Percentiles rank a stretch among this genome's conserved stretches.
Conservation (phyloP, 1,140 invertebrate genomes). For the Bombus vancouverensis region DNA sequence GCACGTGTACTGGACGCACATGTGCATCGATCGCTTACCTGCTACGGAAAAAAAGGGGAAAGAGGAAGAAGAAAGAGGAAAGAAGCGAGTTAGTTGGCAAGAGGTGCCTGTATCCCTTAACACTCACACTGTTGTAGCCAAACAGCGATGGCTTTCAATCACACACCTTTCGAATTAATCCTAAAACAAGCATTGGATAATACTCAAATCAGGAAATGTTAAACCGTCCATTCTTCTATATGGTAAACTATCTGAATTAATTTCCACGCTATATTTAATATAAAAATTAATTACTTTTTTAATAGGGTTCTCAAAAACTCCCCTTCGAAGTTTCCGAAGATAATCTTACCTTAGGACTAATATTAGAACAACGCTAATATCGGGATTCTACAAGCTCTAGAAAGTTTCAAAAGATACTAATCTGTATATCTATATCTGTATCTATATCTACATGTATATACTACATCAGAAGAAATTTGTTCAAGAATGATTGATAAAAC, state of each 20-base stretch:
- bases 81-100: conserved; percentile 40
- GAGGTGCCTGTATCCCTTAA: conserved; percentile 5
- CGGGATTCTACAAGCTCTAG: background rate
- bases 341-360: background rate
- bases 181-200: background rate
- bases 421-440: background rate
- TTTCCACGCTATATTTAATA: background rate
- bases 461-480: background rate
- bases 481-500: background rate
- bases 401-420: background rate
- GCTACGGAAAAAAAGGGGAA: conserved; percentile 20
- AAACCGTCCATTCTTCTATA: background rate
- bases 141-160: background rate
- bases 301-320: background rate
- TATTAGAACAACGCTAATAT: background rate
- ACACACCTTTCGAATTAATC: background rate
- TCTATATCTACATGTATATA: background rate
- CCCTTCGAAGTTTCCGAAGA: background rate
- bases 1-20: conserved; percentile 27
- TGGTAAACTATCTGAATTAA: background rate
- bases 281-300: background rate
- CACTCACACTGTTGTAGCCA: background rate
- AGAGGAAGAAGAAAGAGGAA: conserved; percentile 49
- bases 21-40: conserved; percentile 45
- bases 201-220: background rate